A percentile compares a stretch with the other conserved stretches of the same genome.
Evolutionary conservation across 23 tunicate species (phyloP).

Genomic region (Diplosoma virens): DNA sequence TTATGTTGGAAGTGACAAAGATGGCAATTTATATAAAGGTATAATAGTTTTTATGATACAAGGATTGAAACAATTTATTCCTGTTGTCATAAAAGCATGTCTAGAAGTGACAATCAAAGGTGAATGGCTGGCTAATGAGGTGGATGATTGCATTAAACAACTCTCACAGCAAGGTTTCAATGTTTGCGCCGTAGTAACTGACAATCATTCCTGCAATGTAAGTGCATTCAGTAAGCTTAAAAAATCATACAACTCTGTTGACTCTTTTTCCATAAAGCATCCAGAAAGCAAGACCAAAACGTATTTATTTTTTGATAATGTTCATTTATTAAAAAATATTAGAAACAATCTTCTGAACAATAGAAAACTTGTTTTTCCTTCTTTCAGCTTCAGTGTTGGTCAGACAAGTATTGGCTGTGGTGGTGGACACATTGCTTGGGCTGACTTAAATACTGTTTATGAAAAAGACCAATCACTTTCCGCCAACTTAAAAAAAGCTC

Average conservation of each 20-base stretch:
- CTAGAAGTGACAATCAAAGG: slow-evolving; percentile 10
- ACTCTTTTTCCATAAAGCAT: background rate
- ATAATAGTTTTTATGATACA: slow-evolving; percentile 22
- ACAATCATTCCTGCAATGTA: slow-evolving; percentile 29
- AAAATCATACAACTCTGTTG: background rate
- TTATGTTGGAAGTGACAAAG: slow-evolving; percentile 11
- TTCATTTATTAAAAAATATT: slow-evolving; percentile 12
- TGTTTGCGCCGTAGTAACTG: slow-evolving; percentile 14
- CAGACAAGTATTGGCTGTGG: too few species aligned
- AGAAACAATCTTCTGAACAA: slow-evolving; percentile 2
- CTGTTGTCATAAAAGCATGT: slow-evolving; percentile 9
- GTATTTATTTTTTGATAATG: background rate
- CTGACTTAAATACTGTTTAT: background rate
- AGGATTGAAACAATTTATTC: slow-evolving; percentile 9
- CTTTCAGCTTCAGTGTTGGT: too few species aligned
- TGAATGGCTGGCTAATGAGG: slow-evolving; percentile 16
- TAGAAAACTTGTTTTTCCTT: slow-evolving; percentile 6
- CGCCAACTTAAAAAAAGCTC: too few species aligned
- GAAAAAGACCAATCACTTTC: slow-evolving; percentile 8
- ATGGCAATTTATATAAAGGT: slow-evolving; percentile 6
- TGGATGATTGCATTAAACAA: background rate
- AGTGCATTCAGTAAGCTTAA: background rate
- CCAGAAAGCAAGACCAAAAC: background rate
- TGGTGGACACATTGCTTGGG: background rate
- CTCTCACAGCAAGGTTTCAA: slow-evolving; percentile 7